phyloP scores from a whole-genome alignment of 1,140 invertebrate species.

The Drosophila pandora region DNA sequence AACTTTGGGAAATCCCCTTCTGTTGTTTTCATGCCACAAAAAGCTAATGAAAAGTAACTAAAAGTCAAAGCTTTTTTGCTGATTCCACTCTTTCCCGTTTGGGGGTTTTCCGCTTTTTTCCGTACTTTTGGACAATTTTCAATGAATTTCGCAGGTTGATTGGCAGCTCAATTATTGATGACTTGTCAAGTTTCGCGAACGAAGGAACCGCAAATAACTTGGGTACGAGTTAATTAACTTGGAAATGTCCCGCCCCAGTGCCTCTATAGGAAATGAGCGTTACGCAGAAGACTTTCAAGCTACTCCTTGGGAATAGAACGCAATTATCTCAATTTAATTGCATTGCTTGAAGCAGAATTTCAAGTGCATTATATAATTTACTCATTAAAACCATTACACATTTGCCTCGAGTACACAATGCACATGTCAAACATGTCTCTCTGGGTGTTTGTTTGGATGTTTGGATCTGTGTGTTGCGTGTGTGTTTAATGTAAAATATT shows the following conservation, averaged over 20 bases:
- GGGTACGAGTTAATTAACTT: constrained; percentile 36
- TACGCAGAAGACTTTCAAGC: not conserved
- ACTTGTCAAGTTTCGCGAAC: constrained; percentile 24
- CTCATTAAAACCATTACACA: constrained; percentile 72
- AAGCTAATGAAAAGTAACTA: constrained; percentile 47
- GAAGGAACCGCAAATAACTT: constrained; percentile 26
- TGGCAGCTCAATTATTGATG: constrained; percentile 49
- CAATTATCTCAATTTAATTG: constrained; percentile 58
- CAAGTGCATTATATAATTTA: constrained; percentile 65
- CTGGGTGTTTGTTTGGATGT: not conserved
- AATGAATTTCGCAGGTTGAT: constrained; percentile 41
- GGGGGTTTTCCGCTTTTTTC: not conserved
- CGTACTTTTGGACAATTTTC: constrained; percentile 29
- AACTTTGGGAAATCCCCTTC: not conserved
- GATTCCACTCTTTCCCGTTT: constrained; percentile 10
- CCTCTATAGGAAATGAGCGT: constrained; percentile 4
- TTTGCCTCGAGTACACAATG: constrained; percentile 49
- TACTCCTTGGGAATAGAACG: constrained; percentile 31
- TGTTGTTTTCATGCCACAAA: constrained; percentile 33
- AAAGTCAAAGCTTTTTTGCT: constrained; percentile 42
- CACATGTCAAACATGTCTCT: constrained; percentile 51
- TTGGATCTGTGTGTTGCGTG: constrained; percentile 22
- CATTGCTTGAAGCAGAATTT: constrained; percentile 59
- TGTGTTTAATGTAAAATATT: constrained; percentile 74
- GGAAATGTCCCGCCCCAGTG: constrained; percentile 5